Conservation (phyloP, 2,797 vertebrate genomes). For the Podarcis lilfordi region DNA sequence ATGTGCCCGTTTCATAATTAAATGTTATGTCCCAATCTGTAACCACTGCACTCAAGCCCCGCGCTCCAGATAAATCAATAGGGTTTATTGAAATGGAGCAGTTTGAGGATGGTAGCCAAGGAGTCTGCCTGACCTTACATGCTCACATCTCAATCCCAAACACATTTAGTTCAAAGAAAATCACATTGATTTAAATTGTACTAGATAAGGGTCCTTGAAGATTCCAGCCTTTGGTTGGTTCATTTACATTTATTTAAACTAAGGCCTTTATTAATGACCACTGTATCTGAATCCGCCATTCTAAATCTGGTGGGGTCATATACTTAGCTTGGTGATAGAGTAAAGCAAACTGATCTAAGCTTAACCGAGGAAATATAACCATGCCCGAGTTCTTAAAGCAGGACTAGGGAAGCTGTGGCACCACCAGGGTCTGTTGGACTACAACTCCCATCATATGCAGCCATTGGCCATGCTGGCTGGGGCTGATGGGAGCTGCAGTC, state of each 20-base stretch:
- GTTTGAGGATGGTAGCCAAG: not conserved
- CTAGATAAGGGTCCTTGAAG: not conserved
- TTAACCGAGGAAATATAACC: not conserved
- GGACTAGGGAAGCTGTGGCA: too few relatives aligned
- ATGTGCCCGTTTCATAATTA: not conserved
- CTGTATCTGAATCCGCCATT: not conserved
- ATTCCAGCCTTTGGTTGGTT: not conserved
- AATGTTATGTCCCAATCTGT: not conserved
- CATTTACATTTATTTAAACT: not conserved
- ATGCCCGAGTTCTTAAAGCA: too few relatives aligned
- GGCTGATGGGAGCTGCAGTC: too few relatives aligned
- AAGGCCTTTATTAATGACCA: not conserved
- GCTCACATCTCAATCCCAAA: not conserved
- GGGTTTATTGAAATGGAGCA: not conserved
- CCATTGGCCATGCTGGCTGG: too few relatives aligned
- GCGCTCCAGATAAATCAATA: not conserved
- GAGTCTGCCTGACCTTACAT: not conserved
- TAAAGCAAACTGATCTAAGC: not conserved
- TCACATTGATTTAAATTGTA: not conserved
- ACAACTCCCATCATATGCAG: too few relatives aligned
- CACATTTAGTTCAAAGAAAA: not conserved
- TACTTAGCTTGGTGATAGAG: too few relatives aligned
- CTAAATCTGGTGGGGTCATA: not conserved
- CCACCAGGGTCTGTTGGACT: too few relatives aligned
- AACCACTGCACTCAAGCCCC: not conserved